Conservation (phyloP, 1,140 invertebrate genomes). For the Odontomachus brunneus region DNA sequence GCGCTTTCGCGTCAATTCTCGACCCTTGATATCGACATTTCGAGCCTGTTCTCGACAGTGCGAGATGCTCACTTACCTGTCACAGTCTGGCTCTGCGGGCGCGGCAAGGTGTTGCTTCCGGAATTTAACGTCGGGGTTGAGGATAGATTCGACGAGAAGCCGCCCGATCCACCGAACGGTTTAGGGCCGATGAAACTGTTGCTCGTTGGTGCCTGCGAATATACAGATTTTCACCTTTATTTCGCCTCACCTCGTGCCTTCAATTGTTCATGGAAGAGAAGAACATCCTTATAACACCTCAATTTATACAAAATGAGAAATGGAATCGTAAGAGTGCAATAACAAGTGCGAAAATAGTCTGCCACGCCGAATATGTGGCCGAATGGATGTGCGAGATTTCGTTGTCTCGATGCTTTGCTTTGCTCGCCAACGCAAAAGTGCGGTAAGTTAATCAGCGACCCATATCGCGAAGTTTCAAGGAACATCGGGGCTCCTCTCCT, state of each 20-base stretch:
- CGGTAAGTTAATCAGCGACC: constrained; percentile 22
- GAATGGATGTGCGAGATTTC: background rate
- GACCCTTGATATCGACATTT: background rate
- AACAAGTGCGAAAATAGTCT: background rate
- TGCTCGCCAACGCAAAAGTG: constrained; percentile 15
- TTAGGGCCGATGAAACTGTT: constrained; percentile 86
- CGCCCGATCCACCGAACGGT: constrained; percentile 86
- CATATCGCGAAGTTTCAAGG: constrained; percentile 35
- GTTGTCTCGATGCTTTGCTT: constrained; percentile 18
- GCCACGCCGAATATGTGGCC: background rate
- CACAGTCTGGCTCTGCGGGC: constrained; percentile 82
- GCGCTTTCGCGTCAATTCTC: background rate
- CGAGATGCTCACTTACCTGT: constrained; percentile 80
- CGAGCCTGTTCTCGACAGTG: background rate
- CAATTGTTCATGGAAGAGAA: no score
- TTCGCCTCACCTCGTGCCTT: no score
- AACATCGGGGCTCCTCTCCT: no score
- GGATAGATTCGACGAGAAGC: constrained; percentile 76
- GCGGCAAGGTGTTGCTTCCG: constrained; percentile 82
- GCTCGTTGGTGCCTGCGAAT: constrained; percentile 76
- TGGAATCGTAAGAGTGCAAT: background rate
- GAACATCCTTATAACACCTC: no score
- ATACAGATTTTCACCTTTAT: constrained; percentile 25
- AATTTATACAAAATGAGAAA: no score
- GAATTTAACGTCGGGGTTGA: constrained; percentile 81